Percentiles rank a stretch among this genome's conserved stretches.
These are phyloP conservation scores for Melieria picta DNA, from an alignment of 2,888 invertebrate genomes.

Conservation along the genomic window DNA sequence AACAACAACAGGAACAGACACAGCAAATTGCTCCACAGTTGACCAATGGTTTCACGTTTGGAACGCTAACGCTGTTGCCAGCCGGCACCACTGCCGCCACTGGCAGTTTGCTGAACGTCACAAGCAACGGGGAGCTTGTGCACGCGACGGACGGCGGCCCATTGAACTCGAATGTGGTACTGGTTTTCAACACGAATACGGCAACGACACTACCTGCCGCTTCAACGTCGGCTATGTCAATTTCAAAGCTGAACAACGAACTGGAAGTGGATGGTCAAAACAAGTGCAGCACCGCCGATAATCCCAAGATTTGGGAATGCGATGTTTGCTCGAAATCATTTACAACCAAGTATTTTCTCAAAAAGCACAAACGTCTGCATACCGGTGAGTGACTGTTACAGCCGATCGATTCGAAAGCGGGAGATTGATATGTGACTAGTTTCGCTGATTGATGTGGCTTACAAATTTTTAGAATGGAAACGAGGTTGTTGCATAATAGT, in stretches of 20 bases:
- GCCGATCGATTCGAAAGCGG: background rate
- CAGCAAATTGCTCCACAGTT: background rate
- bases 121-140: constrained; percentile 35
- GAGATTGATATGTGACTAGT: background rate
- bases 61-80: constrained; percentile 30
- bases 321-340: constrained; percentile 86
- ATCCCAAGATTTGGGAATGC: constrained; percentile 86
- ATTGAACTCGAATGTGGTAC: constrained; percentile 39
- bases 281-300: constrained; percentile 51
- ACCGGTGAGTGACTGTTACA: constrained; percentile 70
- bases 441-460: too few species aligned
- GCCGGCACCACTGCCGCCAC: constrained; percentile 12
- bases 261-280: constrained; percentile 1
- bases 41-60: constrained; percentile 9
- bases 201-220: background rate
- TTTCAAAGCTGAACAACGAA: constrained; percentile 10
- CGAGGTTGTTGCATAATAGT: too few species aligned
- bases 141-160: constrained; percentile 25
- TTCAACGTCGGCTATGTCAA: constrained; percentile 4
- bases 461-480: background rate
- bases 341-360: constrained; percentile 88
- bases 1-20: constrained; percentile 13
- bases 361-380: constrained; percentile 87
- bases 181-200: constrained; percentile 39
- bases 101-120: constrained; percentile 31